Evolutionary conservation across 2,888 invertebrate species (phyloP).

Genomic region (Argyresthia albistria): DNA sequence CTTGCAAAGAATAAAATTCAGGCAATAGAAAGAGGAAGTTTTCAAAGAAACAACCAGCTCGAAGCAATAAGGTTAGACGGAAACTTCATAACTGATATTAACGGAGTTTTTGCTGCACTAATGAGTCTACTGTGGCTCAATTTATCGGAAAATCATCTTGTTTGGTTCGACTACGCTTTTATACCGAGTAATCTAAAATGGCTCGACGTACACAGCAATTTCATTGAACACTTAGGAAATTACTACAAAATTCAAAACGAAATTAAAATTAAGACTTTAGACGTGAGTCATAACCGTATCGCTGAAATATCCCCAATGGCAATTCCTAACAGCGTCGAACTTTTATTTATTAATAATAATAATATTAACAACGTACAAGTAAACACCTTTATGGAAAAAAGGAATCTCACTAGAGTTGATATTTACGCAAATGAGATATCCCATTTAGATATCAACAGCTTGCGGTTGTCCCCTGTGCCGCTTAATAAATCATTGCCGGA

Average conservation of each 20-base stretch:
- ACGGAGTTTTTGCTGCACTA: conserved; percentile 89
- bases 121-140: conserved; percentile 88
- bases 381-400: conserved; percentile 89
- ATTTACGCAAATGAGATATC: conserved; percentile 91
- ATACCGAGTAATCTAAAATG: conserved; percentile 90
- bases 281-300: conserved; percentile 91
- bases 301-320: conserved; percentile 84
- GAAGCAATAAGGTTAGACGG: conserved; percentile 91
- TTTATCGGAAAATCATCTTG: conserved; percentile 90
- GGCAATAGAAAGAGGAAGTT: conserved; percentile 86
- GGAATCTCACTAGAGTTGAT: conserved; percentile 87
- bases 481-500: conserved; percentile 85
- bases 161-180: conserved; percentile 94
- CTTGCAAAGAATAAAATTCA: conserved; percentile 91
- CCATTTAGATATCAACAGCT: conserved; percentile 85
- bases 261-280: conserved; percentile 85
- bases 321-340: conserved; percentile 89
- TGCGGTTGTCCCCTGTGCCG: conserved; percentile 83
- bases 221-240: conserved; percentile 88
- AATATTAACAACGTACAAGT: conserved; percentile 85
- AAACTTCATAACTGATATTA: conserved; percentile 89
- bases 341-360: conserved; percentile 91
- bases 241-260: conserved; percentile 88
- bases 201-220: conserved; percentile 92
- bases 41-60: conserved; percentile 85